A percentile compares a stretch with the other conserved stretches of the same genome.
Evolutionary conservation across 2,113 vertebrate genomes (phyloP).

Genomic region (Rhodinocichla rosea): DNA sequence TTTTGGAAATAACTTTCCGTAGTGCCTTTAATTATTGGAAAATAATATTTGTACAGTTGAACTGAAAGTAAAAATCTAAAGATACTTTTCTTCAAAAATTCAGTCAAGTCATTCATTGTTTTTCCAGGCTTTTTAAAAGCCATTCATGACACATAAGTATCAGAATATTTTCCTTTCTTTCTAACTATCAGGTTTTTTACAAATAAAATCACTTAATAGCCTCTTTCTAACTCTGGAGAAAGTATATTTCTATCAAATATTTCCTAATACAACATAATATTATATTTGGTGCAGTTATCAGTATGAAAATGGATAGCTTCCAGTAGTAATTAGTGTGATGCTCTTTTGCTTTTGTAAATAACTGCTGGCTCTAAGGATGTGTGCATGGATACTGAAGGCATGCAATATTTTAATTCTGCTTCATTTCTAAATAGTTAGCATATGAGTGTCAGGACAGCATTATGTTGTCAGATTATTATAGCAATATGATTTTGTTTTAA

Average conservation of each 20-base stretch:
- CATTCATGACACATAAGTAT: background rate
- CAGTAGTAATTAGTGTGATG: slow-evolving; percentile 30
- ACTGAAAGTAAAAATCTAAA: background rate
- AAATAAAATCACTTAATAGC: background rate
- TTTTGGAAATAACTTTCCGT: background rate
- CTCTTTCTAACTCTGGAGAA: background rate
- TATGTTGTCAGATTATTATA: background rate
- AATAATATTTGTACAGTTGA: background rate
- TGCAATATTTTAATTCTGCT: slow-evolving; percentile 31
- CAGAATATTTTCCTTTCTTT: background rate
- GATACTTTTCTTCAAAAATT: background rate
- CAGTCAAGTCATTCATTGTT: background rate
- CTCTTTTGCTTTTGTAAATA: slow-evolving; percentile 58
- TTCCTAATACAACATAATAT: background rate
- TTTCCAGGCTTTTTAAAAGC: background rate
- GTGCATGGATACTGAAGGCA: slow-evolving; percentile 9
- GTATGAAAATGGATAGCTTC: slow-evolving; percentile 14
- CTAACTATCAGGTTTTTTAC: background rate
- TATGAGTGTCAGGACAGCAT: slow-evolving; percentile 11
- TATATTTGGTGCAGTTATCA: background rate
- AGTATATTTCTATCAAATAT: background rate
- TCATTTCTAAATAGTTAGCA: slow-evolving; percentile 47
- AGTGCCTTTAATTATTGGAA: background rate
- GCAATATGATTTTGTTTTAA: slow-evolving; percentile 14
- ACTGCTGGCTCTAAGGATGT: slow-evolving; percentile 50